Evolutionary conservation across 2,113 vertebrate species (phyloP), one percentile per base, ranked within the genome.

Genomic region (Rhinogobius similis): DNA sequence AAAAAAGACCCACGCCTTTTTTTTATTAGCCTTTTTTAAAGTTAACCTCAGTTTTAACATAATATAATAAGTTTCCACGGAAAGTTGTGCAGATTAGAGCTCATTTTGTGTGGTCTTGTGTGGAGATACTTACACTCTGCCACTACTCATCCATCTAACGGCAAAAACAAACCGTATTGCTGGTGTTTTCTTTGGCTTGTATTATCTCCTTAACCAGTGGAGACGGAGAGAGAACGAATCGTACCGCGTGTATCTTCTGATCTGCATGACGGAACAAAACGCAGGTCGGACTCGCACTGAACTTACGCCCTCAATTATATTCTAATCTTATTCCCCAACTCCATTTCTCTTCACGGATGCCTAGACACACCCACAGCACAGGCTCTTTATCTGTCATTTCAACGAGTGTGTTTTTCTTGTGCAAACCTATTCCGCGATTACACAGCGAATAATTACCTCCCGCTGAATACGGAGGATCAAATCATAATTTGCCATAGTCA

Each of bases 391-490:
- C 85, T 74, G 80, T 69, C 83, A 84, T 91, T 87, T 86, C 79
- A 91, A 88, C 85, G 87, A 84, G 82, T 89, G 78, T 83, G 79
- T 89, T 86, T 91, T 88, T 84, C 82, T 72, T 75, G 77, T 75
- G 78, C 69, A 79, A 87, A 95, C 95, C 86, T 88, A 86, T 91
- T 90, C 81, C 73, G 76, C 94, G 94, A 91, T 93, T 98, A 94
- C 95, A 92, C 93, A 95, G 95, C 94, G 86, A 88, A 87, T 92
- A 90, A 93, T 93, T 92, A 92, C 85, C 86, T 81, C 71, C 86
- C 86, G 86, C 89, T 78, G 80, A 86, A 87, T 70, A 84, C 53
- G 86, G 72, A 85, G 86, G 84, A 82, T 81, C 81, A 83, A 90
- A 87, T 90, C 90, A 86, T 90, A 90, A 87, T 84, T 91, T 84